A percentile compares a stretch with the other conserved stretches of the same genome.
phyloP scores from a whole-genome alignment of 1,140 invertebrate genomes.

The Drosophila parabipectinata region DNA sequence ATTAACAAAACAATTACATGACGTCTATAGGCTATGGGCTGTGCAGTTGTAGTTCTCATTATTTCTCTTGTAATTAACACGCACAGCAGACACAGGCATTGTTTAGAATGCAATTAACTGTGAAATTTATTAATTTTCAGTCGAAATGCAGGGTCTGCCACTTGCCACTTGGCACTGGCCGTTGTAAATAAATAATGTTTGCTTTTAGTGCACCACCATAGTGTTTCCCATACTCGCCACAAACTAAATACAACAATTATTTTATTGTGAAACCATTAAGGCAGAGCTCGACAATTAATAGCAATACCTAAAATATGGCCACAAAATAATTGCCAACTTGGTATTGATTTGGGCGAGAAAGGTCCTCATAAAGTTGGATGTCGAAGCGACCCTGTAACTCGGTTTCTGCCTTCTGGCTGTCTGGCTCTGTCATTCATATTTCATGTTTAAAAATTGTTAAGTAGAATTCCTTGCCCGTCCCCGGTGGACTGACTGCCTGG shows the following conservation, averaged over 20 bases:
- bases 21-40: background rate
- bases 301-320: too few species aligned
- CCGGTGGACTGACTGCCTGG: background rate
- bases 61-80: slow-evolving; percentile 72
- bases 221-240: background rate
- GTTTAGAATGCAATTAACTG: slow-evolving; percentile 67
- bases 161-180: slow-evolving; percentile 6
- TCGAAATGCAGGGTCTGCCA: slow-evolving; percentile 25
- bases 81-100: slow-evolving; percentile 45
- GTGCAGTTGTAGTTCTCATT: slow-evolving; percentile 56
- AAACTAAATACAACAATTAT: background rate
- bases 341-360: slow-evolving; percentile 11
- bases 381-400: background rate
- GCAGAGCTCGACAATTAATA: background rate
- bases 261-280: background rate
- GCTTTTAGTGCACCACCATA: slow-evolving; percentile 3
- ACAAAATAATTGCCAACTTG: background rate
- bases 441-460: slow-evolving; percentile 36
- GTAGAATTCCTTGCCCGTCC: slow-evolving; percentile 21
- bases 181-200: slow-evolving; percentile 25
- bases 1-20: slow-evolving; percentile 74
- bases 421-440: slow-evolving; percentile 36
- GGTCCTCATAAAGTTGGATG: background rate
- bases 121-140: slow-evolving; percentile 65
- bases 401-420: slow-evolving; percentile 13